Percentiles rank a stretch among this genome's conserved stretches.
Evolutionary conservation across 1,140 invertebrate genomes (phyloP).

Genomic region (Listronotus oregonensis): DNA sequence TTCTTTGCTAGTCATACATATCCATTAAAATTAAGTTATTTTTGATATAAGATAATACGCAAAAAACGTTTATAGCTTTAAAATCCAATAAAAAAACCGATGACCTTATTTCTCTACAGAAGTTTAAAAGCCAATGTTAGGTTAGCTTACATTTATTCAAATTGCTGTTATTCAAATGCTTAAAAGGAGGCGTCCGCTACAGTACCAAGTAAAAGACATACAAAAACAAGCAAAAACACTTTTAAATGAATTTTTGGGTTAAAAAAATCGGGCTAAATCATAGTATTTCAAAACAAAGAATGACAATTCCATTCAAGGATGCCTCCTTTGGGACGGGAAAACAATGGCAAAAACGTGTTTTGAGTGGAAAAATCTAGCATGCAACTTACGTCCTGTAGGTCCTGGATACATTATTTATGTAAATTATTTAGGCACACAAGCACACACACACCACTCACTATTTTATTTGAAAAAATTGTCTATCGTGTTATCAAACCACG

Average conservation of each 20-base stretch:
- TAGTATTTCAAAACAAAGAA: slow-evolving; percentile 37
- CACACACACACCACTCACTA: slow-evolving; percentile 52
- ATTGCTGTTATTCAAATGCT: neutral
- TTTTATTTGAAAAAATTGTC: slow-evolving; percentile 46
- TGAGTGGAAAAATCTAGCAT: neutral
- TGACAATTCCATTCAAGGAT: slow-evolving; percentile 11
- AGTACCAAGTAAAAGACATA: neutral
- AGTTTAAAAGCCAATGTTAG: slow-evolving; percentile 18
- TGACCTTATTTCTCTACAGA: slow-evolving; percentile 32
- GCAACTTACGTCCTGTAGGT: slow-evolving; percentile 54
- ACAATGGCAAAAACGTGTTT: slow-evolving; percentile 15
- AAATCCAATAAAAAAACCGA: slow-evolving; percentile 22
- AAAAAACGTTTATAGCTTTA: neutral
- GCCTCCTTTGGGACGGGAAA: slow-evolving; percentile 22
- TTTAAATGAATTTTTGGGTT: neutral
- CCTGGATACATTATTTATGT: slow-evolving; percentile 50
- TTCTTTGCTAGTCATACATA: no score
- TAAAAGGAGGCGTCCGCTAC: neutral
- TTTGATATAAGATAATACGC: no score
- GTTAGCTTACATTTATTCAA: slow-evolving; percentile 15
- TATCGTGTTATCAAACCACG: slow-evolving; percentile 50
- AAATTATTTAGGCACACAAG: slow-evolving; percentile 48
- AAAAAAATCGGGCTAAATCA: slow-evolving; percentile 1
- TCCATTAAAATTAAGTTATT: no score
- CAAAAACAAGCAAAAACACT: slow-evolving; percentile 4